Base-by-base conservation (phyloP, 2,888 invertebrate genomes). In the Malthinus seriepunctatus region DNA sequence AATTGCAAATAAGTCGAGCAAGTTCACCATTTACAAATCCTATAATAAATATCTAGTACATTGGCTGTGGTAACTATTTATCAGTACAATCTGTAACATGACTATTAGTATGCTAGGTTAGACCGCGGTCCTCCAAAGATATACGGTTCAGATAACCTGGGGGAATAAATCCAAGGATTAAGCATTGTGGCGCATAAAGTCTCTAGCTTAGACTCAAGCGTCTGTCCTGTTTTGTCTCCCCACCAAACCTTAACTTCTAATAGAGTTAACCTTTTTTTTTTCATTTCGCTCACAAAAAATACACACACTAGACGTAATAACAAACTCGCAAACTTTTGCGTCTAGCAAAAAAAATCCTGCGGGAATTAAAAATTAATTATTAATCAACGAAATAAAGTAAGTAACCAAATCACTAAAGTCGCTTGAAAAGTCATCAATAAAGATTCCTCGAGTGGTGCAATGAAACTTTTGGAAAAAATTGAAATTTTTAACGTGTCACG, bases 71-170 rank as follows among this genome's bases (percentile, higher is more conserved):
- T 76, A 75, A 75, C 76, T 76, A 77, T 78, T 78, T 77, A 77
- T 77, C 76, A 77, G 75, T 68, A 69, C 75, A 78, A 78, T 77
- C 77, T 77, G 77, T 75, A 76, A 77, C 73, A 76, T 77, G 76
- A 76, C 75, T 77, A 77, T 78, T 77, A 77, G 77, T 77, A 77
- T 78, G 76, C 77, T 73, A 65, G 69, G 74, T 73, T 73, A 73
- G 74, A 75, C 75, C 75, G 70, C 75, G 74, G 73, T 72, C 74
- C 74, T 73, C 74, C 68, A 71, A 75, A 78, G 77, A 78, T 78
- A 77, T 77, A 77, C 76, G 77, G 73, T 74, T 67, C 73, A 75
- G 78, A 78, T 77, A 78, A 78, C 77, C 78, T 77, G 72, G 70
- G 73, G 73, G 76, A 75, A 77, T 78, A 78, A 78, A 78, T 78